phyloP scores from a whole-genome alignment of 2,797 vertebrate genomes.

The Ispidina picta region DNA sequence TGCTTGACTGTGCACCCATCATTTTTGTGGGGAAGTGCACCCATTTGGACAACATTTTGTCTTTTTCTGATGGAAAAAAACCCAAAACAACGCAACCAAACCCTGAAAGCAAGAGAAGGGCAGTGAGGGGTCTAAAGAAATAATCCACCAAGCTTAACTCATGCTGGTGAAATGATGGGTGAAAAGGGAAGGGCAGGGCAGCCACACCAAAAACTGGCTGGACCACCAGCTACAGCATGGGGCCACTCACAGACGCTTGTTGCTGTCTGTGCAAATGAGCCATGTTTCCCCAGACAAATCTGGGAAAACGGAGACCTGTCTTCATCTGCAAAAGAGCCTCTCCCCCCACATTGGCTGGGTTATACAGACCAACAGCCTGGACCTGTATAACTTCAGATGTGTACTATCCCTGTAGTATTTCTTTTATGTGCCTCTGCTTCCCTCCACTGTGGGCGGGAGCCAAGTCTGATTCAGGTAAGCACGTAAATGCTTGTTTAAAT shows the following conservation, averaged over 20 bases:
- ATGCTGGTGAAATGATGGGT: rapidly evolving
- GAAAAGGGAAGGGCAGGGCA: neutral
- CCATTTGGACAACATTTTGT: neutral
- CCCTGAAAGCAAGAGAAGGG: neutral
- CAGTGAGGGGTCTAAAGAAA: neutral
- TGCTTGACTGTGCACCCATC: rapidly evolving
- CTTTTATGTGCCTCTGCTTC: neutral
- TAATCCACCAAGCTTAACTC: neutral
- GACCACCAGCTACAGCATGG: rapidly evolving
- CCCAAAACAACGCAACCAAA: too few species aligned
- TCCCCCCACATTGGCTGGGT: rapidly evolving
- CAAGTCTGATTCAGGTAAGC: neutral
- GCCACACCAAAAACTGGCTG: rapidly evolving
- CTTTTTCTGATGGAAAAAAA: neutral
- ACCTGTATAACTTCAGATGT: neutral
- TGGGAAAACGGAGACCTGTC: neutral
- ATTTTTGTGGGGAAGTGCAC: neutral
- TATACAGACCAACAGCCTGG: rapidly evolving
- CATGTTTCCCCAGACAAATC: rapidly evolving
- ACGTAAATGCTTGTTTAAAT: neutral
- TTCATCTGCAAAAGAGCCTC: neutral
- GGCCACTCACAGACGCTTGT: rapidly evolving
- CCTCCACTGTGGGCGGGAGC: neutral
- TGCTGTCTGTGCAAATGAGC: neutral
- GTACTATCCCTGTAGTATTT: neutral